Evolutionary conservation across 2,797 vertebrate genomes (phyloP), one percentile per base, ranked within the genome.

Genomic region (Pagetopsis macropterus): DNA sequence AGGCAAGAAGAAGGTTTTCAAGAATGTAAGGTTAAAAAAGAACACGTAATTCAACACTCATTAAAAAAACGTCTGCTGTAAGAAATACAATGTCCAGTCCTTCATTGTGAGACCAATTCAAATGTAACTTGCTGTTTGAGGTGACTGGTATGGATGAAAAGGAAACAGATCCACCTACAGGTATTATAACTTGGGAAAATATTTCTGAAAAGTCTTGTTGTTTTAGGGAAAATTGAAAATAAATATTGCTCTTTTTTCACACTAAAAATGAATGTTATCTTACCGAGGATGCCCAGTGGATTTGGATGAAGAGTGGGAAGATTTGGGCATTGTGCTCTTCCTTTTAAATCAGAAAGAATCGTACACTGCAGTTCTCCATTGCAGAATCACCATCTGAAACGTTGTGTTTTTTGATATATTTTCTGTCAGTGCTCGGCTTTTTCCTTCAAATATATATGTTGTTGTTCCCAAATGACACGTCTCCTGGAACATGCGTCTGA

Each of bases 351-450:
- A 31, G 8, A 23, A 46, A 1, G 3, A 1, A 33, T 79, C 45
- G 5, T 71, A 41, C 3, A 1, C 12, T 7, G 63, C 10, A 62
- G 56, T n/a, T 71, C 63, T 82, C 70, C 74, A 82, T 77, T 7
- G 3, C 14, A n/a, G 12, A 2, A 0, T 2, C 9, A 15, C 15
- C 33, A 23, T 44, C 49, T 37, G 33, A 7, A 9, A 33, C 27
- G 16, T 4, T 1, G 15, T 48, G 19, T 11, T 65, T 40, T 37
- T 16, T 27, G 27, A 46, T 44, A 9, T 4, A 43, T 49, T 11
- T n/a, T 5, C 2, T 9, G 0, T 3, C 50, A 14, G 23, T n/a
- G 1, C 15, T 56, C 5, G 1, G 19, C 19, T 33, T 49, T 37
- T 33, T 27, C 7, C 27, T 58, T 23, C 14, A 21, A 2, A 60